Conservation (phyloP, 2,797 vertebrate genomes). For the Tauraco hartlaubi region DNA sequence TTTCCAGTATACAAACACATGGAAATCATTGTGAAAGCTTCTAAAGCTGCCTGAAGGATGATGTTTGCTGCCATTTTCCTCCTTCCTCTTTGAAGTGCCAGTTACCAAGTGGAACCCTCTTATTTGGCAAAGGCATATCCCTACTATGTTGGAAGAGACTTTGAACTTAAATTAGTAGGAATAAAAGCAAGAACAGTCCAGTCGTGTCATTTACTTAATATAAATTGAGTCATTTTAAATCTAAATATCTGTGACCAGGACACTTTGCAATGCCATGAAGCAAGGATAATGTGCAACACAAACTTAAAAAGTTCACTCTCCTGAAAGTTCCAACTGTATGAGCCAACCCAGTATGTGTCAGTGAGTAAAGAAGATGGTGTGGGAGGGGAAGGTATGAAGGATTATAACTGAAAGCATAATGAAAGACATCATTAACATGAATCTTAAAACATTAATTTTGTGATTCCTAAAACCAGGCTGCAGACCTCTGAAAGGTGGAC, state of each 20-base stretch:
- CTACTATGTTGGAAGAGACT: not conserved
- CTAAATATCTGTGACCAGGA: not conserved
- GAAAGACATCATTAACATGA: not conserved
- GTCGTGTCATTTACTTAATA: not conserved
- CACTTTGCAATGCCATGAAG: not conserved
- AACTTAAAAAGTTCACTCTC: not conserved
- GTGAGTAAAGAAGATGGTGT: not conserved
- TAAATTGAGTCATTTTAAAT: not conserved
- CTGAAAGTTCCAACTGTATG: not conserved
- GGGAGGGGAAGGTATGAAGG: not conserved
- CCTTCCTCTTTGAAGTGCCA: slow-evolving; percentile 7
- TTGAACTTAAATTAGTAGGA: not conserved
- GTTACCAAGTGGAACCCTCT: not conserved
- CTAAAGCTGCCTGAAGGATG: slow-evolving; percentile 2
- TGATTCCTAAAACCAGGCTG: not conserved
- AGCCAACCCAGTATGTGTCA: not conserved
- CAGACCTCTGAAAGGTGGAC: not conserved
- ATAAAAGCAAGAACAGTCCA: not conserved
- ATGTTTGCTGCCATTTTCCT: slow-evolving; percentile 22
- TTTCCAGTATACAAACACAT: not conserved
- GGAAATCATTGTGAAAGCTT: not conserved
- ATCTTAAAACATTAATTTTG: not conserved
- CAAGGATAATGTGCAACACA: not conserved
- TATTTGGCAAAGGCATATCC: not conserved
- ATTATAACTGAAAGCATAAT: not conserved